Percentiles rank a stretch among this genome's conserved stretches.
phyloP scores from a whole-genome alignment of 2,888 invertebrate genomes.

The Rhagium mordax region DNA sequence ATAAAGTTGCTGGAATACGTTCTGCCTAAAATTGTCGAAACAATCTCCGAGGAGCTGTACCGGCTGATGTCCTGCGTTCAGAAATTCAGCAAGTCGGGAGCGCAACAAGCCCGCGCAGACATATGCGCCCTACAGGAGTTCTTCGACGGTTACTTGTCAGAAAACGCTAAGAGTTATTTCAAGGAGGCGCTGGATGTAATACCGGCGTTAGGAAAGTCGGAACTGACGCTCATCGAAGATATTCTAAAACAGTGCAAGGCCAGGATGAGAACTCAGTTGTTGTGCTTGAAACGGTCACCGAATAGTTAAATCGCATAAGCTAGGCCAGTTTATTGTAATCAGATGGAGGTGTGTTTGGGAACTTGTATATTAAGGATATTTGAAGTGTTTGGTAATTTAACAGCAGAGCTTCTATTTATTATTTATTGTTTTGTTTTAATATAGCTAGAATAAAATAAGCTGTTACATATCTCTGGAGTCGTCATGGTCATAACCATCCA shows the following conservation, averaged over 20 bases:
- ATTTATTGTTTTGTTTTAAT: no score
- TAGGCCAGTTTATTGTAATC: no score
- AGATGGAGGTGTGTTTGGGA: no score
- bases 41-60: constrained; percentile 93
- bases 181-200: constrained; percentile 86
- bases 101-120: constrained; percentile 86
- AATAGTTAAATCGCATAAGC: neutral
- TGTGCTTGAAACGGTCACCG: constrained; percentile 71
- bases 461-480: neutral
- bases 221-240: constrained; percentile 73
- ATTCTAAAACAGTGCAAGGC: constrained; percentile 77
- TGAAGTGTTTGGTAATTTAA: no score
- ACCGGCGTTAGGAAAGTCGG: constrained; percentile 77
- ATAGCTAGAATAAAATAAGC: neutral
- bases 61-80: constrained; percentile 87
- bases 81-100: constrained; percentile 79
- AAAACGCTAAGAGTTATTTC: constrained; percentile 74
- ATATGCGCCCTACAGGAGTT: constrained; percentile 79
- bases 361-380: no score
- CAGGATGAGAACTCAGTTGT: constrained; percentile 79
- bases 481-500: no score
- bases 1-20: constrained; percentile 83
- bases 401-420: neutral
- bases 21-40: constrained; percentile 87
- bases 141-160: constrained; percentile 72